Conservation (phyloP, 2,888 invertebrate genomes). For the Frankliniella fusca region DNA sequence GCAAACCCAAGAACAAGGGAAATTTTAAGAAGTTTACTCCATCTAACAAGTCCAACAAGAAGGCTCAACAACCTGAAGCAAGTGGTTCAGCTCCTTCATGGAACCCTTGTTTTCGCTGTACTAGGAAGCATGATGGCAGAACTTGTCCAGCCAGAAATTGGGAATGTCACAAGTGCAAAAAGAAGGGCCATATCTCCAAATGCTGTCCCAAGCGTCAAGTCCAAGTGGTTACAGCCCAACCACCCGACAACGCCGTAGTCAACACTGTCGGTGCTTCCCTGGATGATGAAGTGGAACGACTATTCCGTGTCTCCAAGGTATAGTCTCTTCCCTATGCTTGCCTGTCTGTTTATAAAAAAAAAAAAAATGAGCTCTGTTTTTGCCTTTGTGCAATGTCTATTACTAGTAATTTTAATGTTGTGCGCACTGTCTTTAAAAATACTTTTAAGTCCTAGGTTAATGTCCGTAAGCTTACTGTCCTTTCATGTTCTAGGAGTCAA, state of each 20-base stretch:
- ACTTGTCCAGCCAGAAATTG: not conserved
- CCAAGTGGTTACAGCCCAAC: not conserved
- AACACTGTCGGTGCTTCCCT: not conserved
- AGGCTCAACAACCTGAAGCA: not conserved
- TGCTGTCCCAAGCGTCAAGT: not conserved
- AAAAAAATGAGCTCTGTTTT: not conserved
- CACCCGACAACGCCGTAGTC: not conserved
- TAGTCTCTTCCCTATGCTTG: not conserved
- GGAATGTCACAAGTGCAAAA: not conserved
- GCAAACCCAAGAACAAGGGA: not conserved
- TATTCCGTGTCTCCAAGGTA: not conserved
- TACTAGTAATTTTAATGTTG: not conserved
- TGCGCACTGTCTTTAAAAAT: not conserved
- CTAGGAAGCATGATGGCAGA: not conserved
- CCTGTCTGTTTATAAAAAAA: not conserved
- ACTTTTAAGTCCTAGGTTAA: not conserved
- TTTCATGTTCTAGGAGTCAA: not conserved
- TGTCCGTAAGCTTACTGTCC: not conserved
- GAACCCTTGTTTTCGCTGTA: slow-evolving; percentile 12
- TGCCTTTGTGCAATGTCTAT: not conserved
- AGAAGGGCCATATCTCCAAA: not conserved
- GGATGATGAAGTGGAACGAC: not conserved
- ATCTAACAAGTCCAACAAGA: not conserved
- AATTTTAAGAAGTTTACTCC: not conserved
- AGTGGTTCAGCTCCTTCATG: not conserved